These are phyloP conservation scores for Bombus sylvicola DNA, from an alignment of 1,140 invertebrate species.

Conservation along the genomic window DNA sequence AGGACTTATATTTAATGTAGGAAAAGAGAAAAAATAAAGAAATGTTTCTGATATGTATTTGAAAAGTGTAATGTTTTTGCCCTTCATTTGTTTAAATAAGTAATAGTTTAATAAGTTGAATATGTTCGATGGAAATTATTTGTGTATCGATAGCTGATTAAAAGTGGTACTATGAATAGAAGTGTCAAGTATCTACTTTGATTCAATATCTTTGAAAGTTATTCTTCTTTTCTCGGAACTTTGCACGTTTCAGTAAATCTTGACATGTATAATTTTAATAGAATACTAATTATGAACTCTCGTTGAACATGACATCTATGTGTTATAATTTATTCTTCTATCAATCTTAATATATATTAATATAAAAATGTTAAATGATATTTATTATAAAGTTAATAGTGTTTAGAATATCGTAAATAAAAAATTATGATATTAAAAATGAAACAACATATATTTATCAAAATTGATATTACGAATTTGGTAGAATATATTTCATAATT, in stretches of 20 bases:
- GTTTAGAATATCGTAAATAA: background rate
- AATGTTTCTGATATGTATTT: background rate
- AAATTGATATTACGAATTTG: background rate
- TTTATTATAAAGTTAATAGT: background rate
- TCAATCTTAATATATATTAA: background rate
- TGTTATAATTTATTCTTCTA: background rate
- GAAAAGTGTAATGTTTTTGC: background rate
- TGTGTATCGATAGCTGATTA: background rate
- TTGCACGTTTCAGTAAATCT: background rate
- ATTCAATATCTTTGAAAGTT: background rate
- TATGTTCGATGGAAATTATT: background rate
- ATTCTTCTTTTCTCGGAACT: background rate
- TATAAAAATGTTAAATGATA: background rate
- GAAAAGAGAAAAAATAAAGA: background rate
- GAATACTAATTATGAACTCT: background rate
- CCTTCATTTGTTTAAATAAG: background rate
- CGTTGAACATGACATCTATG: background rate
- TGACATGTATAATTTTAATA: no score
- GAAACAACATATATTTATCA: background rate
- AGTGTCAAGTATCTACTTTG: background rate
- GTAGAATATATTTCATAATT: background rate
- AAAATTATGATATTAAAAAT: background rate
- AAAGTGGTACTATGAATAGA: background rate
- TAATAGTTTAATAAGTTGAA: background rate
- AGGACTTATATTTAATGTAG: background rate